These are phyloP conservation scores for Trididemnum miniatum DNA, from an alignment of 23 tunicate species.

Conservation along the genomic window DNA sequence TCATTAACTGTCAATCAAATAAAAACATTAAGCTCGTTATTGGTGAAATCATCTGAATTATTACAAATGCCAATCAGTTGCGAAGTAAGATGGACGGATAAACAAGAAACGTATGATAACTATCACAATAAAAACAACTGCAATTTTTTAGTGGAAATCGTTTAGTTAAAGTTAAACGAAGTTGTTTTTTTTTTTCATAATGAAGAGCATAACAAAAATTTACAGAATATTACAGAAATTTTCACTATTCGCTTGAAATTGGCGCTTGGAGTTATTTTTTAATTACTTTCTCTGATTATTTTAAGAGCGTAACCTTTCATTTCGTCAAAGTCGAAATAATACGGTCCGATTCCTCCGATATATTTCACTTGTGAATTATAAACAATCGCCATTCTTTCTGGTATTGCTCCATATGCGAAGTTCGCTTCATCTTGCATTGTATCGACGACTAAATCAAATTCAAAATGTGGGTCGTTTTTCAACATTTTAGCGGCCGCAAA, in stretches of 20 bases:
- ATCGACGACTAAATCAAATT: conserved; percentile 36
- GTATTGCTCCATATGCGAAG: conserved; percentile 41
- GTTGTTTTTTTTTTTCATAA: background rate
- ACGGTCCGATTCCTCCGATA: conserved; percentile 66
- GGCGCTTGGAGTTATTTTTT: too few relatives aligned
- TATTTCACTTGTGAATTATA: conserved; percentile 18
- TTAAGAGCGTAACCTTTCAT: background rate
- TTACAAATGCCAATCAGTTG: too few relatives aligned
- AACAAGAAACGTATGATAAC: too few relatives aligned
- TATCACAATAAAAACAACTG: too few relatives aligned
- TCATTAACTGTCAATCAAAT: background rate
- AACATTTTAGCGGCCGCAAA: conserved; percentile 36
- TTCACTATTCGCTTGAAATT: too few relatives aligned
- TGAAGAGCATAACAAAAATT: too few relatives aligned
- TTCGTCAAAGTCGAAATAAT: conserved; percentile 32
- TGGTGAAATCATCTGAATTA: too few relatives aligned
- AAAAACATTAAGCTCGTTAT: too few relatives aligned
- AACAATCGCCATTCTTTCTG: conserved; percentile 55
- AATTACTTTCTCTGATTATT: background rate
- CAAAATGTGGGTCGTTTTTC: background rate
- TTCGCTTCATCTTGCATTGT: conserved; percentile 51
- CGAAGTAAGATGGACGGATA: too few relatives aligned
- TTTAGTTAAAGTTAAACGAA: too few relatives aligned
- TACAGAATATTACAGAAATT: too few relatives aligned
- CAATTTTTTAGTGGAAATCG: too few relatives aligned